Evolutionary conservation across 2,113 vertebrate species (phyloP).

Genomic region (Bothrops jararaca): DNA sequence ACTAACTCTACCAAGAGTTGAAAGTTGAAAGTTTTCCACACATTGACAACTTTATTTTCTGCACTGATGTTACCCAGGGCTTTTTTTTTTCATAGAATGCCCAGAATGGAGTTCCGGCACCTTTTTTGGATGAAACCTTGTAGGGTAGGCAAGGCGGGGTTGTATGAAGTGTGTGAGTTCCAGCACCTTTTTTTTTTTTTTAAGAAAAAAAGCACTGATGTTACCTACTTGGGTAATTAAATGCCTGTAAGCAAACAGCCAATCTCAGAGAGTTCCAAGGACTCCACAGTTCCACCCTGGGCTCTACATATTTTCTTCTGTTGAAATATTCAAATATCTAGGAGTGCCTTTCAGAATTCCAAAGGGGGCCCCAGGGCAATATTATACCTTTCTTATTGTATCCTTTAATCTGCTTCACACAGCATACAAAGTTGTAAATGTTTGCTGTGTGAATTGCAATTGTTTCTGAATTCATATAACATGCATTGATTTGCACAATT

Average conservation of each 20-base stretch:
- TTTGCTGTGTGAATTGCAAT: background rate
- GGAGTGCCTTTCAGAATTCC: background rate
- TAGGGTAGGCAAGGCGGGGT: too few relatives aligned
- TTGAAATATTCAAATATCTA: background rate
- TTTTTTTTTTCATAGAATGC: too few relatives aligned
- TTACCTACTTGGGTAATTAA: background rate
- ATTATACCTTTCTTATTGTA: background rate
- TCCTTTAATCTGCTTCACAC: background rate
- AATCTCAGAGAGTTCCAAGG: background rate
- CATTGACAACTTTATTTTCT: background rate
- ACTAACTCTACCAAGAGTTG: background rate
- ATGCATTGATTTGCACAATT: background rate
- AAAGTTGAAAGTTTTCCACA: background rate
- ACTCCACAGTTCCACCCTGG: background rate
- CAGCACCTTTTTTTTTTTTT: too few relatives aligned
- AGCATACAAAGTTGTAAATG: background rate
- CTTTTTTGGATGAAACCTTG: too few relatives aligned
- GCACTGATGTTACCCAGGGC: too few relatives aligned
- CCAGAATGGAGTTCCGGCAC: too few relatives aligned
- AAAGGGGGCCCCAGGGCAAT: background rate
- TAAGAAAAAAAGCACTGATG: background rate
- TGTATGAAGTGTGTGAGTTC: too few relatives aligned
- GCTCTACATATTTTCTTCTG: background rate
- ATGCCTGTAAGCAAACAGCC: background rate
- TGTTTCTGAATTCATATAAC: background rate